Conservation (phyloP, 2,888 invertebrate genomes). For the Drosophila emarginata region DNA sequence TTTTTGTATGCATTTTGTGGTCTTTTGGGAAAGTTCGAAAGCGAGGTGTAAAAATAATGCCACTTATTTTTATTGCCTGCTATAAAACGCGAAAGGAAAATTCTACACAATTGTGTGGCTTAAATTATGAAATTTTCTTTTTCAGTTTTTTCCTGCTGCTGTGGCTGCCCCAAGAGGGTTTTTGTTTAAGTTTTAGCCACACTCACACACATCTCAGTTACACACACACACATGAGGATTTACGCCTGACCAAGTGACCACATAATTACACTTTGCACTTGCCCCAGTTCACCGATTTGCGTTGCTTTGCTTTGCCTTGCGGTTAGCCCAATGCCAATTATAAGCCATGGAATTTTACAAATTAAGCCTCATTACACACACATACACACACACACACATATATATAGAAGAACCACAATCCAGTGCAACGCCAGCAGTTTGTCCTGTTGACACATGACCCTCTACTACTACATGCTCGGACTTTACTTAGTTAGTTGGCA, state of each 20-base stretch:
- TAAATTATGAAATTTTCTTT: slow-evolving; percentile 33
- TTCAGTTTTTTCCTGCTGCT: not conserved
- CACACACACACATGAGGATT: slow-evolving; percentile 36
- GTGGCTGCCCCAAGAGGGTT: not conserved
- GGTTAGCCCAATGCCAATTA: slow-evolving; percentile 70
- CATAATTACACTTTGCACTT: slow-evolving; percentile 72
- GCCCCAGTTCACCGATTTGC: slow-evolving; percentile 34
- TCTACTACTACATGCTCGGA: slow-evolving; percentile 11
- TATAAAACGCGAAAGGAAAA: slow-evolving; percentile 44
- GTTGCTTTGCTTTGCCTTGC: slow-evolving; percentile 55
- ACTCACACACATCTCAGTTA: slow-evolving; percentile 6
- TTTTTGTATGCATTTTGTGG: slow-evolving; percentile 59
- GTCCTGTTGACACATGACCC: slow-evolving; percentile 67
- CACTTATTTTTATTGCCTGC: slow-evolving; percentile 65
- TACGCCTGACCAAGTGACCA: slow-evolving; percentile 56
- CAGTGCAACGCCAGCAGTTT: slow-evolving; percentile 45
- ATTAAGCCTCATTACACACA: slow-evolving; percentile 69
- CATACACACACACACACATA: slow-evolving; percentile 21
- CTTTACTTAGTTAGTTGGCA: slow-evolving; percentile 12
- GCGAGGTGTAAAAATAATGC: slow-evolving; percentile 60
- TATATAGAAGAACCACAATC: slow-evolving; percentile 49
- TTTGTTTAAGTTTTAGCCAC: slow-evolving; percentile 18
- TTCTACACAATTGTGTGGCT: slow-evolving; percentile 34
- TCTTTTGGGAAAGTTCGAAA: slow-evolving; percentile 24
- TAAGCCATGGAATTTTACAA: slow-evolving; percentile 71